Conservation (phyloP, 2,113 vertebrate species). For the Vulpes lagopus region DNA sequence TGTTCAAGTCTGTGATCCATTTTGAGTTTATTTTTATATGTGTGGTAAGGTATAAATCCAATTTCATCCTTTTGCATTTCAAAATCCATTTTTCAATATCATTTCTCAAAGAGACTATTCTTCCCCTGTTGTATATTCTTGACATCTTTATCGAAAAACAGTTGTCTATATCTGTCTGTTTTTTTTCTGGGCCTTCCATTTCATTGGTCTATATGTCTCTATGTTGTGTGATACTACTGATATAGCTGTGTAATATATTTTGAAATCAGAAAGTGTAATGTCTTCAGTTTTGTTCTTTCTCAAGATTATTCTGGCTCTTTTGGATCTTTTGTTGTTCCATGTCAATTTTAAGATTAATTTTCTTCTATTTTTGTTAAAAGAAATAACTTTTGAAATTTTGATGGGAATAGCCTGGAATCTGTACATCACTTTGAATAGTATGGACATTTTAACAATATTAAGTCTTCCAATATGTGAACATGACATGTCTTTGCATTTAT, state of each 20-base stretch:
- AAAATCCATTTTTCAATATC: not conserved
- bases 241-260: no score
- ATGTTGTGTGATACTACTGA: no score
- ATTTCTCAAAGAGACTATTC: not conserved
- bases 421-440: not conserved
- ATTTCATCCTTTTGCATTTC: not conserved
- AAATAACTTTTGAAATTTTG: not conserved
- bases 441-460: not conserved
- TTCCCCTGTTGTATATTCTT: not conserved
- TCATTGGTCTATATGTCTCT: not conserved
- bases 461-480: not conserved
- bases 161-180: not conserved
- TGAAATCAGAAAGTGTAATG: no score
- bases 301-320: not conserved
- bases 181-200: not conserved
- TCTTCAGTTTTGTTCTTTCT: no score
- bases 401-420: not conserved
- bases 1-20: not conserved
- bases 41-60: not conserved
- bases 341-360: not conserved
- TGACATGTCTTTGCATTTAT: not conserved
- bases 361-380: not conserved
- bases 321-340: not conserved
- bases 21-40: no score
- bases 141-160: not conserved